phyloP scores from a whole-genome alignment of 2,888 invertebrate species.

The Thereva unica region DNA sequence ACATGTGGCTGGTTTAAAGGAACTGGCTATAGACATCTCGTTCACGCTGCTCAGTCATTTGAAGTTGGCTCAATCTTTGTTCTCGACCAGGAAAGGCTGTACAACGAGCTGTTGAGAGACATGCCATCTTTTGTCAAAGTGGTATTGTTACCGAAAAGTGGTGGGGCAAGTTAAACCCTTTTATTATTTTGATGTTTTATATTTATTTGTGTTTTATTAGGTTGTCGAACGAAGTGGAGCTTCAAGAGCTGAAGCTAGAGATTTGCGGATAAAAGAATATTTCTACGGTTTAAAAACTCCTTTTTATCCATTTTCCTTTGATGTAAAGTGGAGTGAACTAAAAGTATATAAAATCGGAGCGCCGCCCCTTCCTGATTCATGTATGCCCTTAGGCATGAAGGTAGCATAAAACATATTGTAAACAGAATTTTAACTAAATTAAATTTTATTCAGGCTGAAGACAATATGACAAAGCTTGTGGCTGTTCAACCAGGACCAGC shows the following conservation, averaged over 20 bases:
- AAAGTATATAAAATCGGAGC: constrained; percentile 94
- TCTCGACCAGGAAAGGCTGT: constrained; percentile 93
- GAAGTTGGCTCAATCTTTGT: constrained; percentile 96
- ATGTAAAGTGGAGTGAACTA: constrained; percentile 87
- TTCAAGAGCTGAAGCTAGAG: constrained; percentile 74
- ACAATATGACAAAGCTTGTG: constrained; percentile 88
- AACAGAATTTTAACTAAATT: background rate
- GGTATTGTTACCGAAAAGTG: constrained; percentile 91
- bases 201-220: constrained; percentile 55
- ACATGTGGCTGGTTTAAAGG: constrained; percentile 98
- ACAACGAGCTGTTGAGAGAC: constrained; percentile 90
- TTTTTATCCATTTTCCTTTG: constrained; percentile 92
- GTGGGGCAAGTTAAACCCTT: constrained; percentile 72
- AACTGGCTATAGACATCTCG: constrained; percentile 83
- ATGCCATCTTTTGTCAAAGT: constrained; percentile 94
- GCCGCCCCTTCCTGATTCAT: constrained; percentile 89
- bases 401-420: constrained; percentile 47
- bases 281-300: constrained; percentile 87
- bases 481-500: constrained; percentile 74
- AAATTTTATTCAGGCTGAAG: constrained; percentile 61
- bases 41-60: constrained; percentile 89
- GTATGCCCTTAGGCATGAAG: constrained; percentile 96
- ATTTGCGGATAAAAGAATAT: constrained; percentile 85
- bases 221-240: constrained; percentile 83
- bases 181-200: constrained; percentile 20